Evolutionary conservation across 2,113 vertebrate species (phyloP).

Genomic region (Mirounga angustirostris): DNA sequence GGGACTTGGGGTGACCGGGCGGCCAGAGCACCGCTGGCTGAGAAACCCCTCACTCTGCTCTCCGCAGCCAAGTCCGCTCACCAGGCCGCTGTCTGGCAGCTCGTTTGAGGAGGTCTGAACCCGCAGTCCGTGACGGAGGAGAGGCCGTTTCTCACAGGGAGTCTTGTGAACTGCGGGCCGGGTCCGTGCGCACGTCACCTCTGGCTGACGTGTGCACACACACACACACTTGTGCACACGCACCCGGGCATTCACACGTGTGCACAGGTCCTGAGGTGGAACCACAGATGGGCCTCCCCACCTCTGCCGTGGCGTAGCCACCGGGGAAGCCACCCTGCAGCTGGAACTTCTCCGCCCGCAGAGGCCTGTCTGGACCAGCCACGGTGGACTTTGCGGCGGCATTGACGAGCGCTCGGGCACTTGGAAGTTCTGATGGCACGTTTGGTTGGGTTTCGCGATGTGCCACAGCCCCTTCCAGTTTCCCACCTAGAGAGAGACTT

Average conservation of each 20-base stretch:
- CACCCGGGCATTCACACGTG: neutral
- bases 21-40: neutral
- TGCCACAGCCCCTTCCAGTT: neutral
- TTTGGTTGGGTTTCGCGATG: neutral
- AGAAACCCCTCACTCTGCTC: neutral
- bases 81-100: accelerated
- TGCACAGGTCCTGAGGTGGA: neutral
- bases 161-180: neutral
- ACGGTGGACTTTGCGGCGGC: accelerated
- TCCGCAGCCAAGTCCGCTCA: neutral
- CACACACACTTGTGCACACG: neutral
- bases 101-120: neutral
- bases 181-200: accelerated
- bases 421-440: neutral
- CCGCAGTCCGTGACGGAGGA: neutral
- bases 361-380: neutral
- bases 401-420: accelerated
- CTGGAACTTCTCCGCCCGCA: no score
- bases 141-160: neutral
- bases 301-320: accelerated
- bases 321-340: no score
- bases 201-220: neutral
- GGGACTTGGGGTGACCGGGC: neutral
- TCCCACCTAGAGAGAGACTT: neutral
- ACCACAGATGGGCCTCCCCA: neutral